Percentiles rank a stretch among this genome's conserved stretches.
phyloP scores from a whole-genome alignment of 2,797 vertebrate genomes.

The Rhinoraja longicauda region DNA sequence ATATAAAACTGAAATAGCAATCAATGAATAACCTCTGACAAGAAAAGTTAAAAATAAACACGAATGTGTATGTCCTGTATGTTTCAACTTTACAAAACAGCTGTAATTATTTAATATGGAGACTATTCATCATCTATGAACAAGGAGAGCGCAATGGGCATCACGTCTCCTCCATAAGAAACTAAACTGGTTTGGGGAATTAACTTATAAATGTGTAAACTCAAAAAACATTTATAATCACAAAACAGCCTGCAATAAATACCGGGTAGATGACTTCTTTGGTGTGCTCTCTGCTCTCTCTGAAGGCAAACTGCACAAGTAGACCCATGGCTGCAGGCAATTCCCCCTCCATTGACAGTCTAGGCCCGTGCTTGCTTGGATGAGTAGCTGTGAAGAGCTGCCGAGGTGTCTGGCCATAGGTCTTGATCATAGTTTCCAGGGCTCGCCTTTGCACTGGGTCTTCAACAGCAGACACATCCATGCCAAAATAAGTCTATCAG shows the following conservation, averaged over 20 bases:
- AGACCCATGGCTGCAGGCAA: slow-evolving; percentile 93
- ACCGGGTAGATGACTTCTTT: slow-evolving; percentile 84
- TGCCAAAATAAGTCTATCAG: slow-evolving; percentile 89
- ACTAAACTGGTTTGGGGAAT: not conserved
- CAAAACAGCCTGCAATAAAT: slow-evolving; percentile 41
- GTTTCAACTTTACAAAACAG: not conserved
- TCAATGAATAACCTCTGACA: not conserved
- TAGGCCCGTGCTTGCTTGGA: slow-evolving; percentile 70
- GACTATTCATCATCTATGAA: not conserved
- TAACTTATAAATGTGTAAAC: not conserved
- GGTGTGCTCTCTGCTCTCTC: slow-evolving; percentile 78
- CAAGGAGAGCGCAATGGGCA: not conserved
- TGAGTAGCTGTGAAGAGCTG: slow-evolving; percentile 85
- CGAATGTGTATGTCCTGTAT: no score
- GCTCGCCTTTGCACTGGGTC: slow-evolving; percentile 94
- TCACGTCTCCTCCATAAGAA: not conserved
- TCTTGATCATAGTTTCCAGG: slow-evolving; percentile 98
- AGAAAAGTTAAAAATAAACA: not conserved
- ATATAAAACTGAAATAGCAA: not conserved
- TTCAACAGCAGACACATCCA: slow-evolving; percentile 96
- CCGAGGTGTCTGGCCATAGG: slow-evolving; percentile 90
- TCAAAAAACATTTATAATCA: not conserved
- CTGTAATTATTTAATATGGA: not conserved
- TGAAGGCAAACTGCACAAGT: slow-evolving; percentile 91
- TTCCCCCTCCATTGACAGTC: slow-evolving; percentile 83